Evolutionary conservation across 2,113 vertebrate species (phyloP).

Genomic region (Antechinus stuartii): DNA sequence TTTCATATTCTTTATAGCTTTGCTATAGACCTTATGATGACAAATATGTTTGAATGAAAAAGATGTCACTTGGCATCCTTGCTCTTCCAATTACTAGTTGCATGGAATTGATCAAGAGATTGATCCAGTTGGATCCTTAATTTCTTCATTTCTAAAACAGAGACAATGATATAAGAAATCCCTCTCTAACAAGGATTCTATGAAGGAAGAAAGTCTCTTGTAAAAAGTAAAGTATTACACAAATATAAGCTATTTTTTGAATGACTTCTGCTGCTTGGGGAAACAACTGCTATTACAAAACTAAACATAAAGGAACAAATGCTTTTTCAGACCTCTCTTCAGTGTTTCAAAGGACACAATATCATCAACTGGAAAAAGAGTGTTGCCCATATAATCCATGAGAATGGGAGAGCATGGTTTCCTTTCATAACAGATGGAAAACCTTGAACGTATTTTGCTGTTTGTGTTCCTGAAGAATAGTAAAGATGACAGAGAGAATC

Average conservation of each 20-base stretch:
- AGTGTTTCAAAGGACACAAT: neutral
- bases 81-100: too few species aligned
- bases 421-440: neutral
- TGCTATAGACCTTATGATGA: conserved; percentile 1
- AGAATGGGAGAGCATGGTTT: neutral
- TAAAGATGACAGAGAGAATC: neutral
- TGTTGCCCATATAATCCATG: neutral
- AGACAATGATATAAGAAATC: neutral
- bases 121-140: neutral
- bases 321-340: neutral
- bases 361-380: neutral
- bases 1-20: neutral
- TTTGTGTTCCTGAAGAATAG: neutral
- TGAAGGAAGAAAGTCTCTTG: neutral
- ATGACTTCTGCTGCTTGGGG: neutral
- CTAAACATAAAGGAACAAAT: neutral
- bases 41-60: neutral
- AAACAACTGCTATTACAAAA: neutral
- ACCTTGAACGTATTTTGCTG: neutral
- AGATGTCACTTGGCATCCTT: neutral
- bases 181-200: neutral
- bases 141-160: too few species aligned
- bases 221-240: neutral
- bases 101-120: too few species aligned
- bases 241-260: neutral